Conservation (phyloP, 2,113 vertebrate species). For the Mellivora capensis region DNA sequence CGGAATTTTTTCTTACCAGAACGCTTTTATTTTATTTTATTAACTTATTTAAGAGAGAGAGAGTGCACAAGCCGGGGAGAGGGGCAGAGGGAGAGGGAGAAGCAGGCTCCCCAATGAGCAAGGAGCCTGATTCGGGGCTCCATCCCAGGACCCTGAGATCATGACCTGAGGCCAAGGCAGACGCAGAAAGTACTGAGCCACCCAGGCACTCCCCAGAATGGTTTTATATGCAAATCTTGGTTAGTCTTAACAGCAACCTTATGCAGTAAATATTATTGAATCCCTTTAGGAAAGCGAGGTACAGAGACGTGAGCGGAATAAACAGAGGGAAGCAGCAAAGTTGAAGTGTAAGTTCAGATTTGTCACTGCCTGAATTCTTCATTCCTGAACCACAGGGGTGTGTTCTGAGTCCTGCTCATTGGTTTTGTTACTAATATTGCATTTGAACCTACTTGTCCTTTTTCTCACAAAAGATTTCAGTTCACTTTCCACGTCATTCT, state of each 20-base stretch:
- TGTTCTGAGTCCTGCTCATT: background rate
- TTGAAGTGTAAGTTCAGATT: background rate
- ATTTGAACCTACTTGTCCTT: background rate
- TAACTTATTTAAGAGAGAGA: background rate
- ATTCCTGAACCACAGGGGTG: background rate
- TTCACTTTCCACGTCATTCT: background rate
- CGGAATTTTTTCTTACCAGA: background rate
- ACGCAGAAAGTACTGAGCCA: background rate
- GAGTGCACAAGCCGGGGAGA: background rate
- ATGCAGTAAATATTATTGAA: conserved; percentile 3
- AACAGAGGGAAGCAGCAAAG: background rate
- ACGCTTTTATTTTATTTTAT: background rate
- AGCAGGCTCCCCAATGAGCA: background rate
- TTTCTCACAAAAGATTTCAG: background rate
- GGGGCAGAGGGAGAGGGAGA: background rate
- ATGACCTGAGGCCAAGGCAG: too few species aligned
- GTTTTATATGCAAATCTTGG: background rate
- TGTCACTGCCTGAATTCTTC: background rate
- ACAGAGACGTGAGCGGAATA: background rate
- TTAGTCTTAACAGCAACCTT: background rate
- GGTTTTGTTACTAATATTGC: background rate
- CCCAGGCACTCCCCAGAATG: background rate
- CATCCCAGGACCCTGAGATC: background rate
- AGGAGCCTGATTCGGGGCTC: background rate
- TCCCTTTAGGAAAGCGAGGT: background rate